Evolutionary conservation across 2,113 vertebrate genomes (phyloP).

Genomic region (Mustelus asterias): DNA sequence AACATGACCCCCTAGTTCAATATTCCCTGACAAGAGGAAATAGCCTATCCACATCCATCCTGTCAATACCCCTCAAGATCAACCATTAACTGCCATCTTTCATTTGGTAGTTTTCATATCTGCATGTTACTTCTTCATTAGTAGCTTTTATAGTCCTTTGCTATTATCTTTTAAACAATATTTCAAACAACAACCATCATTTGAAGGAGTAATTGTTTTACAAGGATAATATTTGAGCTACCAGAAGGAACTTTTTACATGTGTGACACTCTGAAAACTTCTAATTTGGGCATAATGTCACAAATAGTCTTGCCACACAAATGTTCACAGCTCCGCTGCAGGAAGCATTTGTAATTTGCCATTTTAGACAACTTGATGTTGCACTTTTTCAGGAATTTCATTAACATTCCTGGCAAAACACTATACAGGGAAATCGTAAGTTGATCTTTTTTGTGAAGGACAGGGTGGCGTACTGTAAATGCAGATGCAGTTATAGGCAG

Average conservation of each 20-base stretch:
- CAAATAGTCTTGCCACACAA: not conserved
- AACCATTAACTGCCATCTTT: not conserved
- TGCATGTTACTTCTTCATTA: not conserved
- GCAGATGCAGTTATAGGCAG: not conserved
- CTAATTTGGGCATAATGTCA: not conserved
- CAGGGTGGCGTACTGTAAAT: not conserved
- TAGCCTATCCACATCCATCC: too few species aligned
- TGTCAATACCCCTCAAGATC: too few species aligned
- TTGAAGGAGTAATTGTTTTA: not conserved
- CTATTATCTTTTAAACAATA: not conserved
- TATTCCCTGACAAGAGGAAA: too few species aligned
- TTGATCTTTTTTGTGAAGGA: conserved; percentile 15
- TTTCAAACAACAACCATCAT: not conserved
- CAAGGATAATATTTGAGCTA: not conserved
- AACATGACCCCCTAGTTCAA: too few species aligned
- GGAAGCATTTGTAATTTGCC: not conserved
- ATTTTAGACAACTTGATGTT: not conserved
- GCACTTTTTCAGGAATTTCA: conserved; percentile 10
- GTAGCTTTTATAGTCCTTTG: not conserved
- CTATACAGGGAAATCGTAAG: not conserved
- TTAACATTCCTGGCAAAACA: not conserved
- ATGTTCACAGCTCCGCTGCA: not conserved
- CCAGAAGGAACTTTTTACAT: not conserved
- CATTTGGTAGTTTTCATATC: not conserved
- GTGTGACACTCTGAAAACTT: not conserved